Conservation (phyloP, 1,140 invertebrate genomes). For the Nylanderia fulva region DNA sequence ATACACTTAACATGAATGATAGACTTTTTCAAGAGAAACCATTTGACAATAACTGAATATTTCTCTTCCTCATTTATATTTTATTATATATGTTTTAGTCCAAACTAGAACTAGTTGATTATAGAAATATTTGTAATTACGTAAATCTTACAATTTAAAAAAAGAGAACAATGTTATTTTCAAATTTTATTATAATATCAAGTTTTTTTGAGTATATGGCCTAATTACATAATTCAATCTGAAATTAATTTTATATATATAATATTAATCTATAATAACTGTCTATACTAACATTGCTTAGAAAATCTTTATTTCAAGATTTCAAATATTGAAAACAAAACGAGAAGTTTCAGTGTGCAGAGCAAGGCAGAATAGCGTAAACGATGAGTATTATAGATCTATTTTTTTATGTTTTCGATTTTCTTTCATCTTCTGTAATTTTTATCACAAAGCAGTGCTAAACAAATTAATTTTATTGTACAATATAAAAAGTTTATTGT, state of each 20-base stretch:
- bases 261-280: slow-evolving; percentile 7
- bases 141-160: not conserved
- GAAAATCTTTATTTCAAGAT: not conserved
- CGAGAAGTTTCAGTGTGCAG: not conserved
- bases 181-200: slow-evolving; percentile 15
- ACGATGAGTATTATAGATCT: slow-evolving; percentile 11
- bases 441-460: slow-evolving; percentile 36
- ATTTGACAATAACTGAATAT: slow-evolving; percentile 5
- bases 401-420: slow-evolving; percentile 11
- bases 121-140: not conserved
- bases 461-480: slow-evolving; percentile 1
- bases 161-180: slow-evolving; percentile 2
- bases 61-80: slow-evolving; percentile 14
- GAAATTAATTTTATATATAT: slow-evolving; percentile 24
- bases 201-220: not conserved
- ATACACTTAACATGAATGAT: not conserved
- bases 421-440: slow-evolving; percentile 15
- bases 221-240: slow-evolving; percentile 2
- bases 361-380: not conserved
- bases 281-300: slow-evolving; percentile 31
- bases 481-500: slow-evolving; percentile 14
- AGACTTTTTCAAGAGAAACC: slow-evolving; percentile 29
- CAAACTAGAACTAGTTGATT: slow-evolving; percentile 25
- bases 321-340: slow-evolving; percentile 21
- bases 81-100: slow-evolving; percentile 20